phyloP scores from a whole-genome alignment of 2,113 vertebrate species.

The Paralichthys olivaceus region DNA sequence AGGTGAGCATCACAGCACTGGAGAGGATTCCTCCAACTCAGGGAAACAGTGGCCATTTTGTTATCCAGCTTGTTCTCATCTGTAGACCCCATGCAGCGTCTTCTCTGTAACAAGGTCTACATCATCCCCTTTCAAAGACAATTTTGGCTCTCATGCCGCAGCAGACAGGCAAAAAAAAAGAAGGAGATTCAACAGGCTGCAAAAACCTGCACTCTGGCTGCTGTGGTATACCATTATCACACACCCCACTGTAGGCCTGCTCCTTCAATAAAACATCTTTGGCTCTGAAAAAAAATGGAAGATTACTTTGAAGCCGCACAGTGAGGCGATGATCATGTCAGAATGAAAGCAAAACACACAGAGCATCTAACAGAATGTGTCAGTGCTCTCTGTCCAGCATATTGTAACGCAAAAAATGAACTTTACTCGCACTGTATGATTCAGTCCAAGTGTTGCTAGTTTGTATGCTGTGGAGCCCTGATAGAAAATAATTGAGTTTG shows the following conservation, averaged over 20 bases:
- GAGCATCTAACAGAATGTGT: conserved; percentile 31
- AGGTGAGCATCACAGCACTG: background rate
- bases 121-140: conserved; percentile 58
- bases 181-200: conserved; percentile 59
- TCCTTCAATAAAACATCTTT: conserved; percentile 67
- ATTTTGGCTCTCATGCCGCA: conserved; percentile 31
- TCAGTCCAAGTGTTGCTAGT: background rate
- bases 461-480: background rate
- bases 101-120: conserved; percentile 47
- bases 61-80: conserved; percentile 41
- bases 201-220: conserved; percentile 44
- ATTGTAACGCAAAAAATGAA: conserved; percentile 1
- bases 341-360: conserved; percentile 56
- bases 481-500: background rate
- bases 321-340: conserved; percentile 47
- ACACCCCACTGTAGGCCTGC: conserved; percentile 39
- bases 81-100: conserved; percentile 31
- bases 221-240: conserved; percentile 63
- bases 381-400: conserved; percentile 20
- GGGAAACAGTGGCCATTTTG: conserved; percentile 33
- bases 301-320: conserved; percentile 57
- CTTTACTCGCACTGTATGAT: conserved; percentile 2
- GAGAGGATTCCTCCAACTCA: background rate
- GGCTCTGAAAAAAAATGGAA: conserved; percentile 43
- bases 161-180: background rate